A percentile compares a stretch with the other conserved stretches of the same genome.
Conservation (phyloP, 2,113 vertebrate genomes). For the Stigmatopora nigra region DNA sequence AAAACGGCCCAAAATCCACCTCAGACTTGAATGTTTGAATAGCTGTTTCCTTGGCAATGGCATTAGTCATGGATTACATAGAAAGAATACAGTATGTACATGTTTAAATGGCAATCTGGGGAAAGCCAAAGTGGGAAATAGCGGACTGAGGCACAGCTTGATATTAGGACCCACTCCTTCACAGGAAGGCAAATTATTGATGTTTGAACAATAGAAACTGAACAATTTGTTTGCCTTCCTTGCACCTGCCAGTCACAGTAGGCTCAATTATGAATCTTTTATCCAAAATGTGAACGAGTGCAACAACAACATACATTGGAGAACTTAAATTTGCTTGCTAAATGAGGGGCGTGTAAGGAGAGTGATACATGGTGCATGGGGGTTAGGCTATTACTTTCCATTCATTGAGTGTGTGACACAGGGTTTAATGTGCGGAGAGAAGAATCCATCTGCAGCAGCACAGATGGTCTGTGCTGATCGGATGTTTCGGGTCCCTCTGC, state of each 20-base stretch:
- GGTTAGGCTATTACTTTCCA: constrained; percentile 50
- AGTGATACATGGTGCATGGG: background rate
- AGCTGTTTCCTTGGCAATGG: background rate
- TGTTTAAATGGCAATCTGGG: constrained; percentile 30
- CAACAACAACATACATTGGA: constrained; percentile 37
- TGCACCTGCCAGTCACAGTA: constrained; percentile 22
- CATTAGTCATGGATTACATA: background rate
- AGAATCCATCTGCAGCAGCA: constrained; percentile 50
- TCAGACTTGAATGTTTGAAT: background rate
- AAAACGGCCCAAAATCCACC: background rate
- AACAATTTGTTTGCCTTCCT: constrained; percentile 46
- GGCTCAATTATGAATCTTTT: constrained; percentile 37
- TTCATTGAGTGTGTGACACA: constrained; percentile 56
- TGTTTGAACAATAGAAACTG: constrained; percentile 17
- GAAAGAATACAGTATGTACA: background rate
- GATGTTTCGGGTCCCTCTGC: constrained; percentile 55
- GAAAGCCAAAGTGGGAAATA: background rate
- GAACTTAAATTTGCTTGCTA: constrained; percentile 38
- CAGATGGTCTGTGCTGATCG: constrained; percentile 46
- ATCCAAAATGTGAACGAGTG: constrained; percentile 39
- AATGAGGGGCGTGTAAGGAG: constrained; percentile 15
- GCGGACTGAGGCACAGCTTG: constrained; percentile 16
- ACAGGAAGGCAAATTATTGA: background rate
- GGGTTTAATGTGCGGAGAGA: constrained; percentile 42
- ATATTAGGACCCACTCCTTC: constrained; percentile 20